Conservation (phyloP, 2,113 vertebrate genomes). For the Forbesichthys papilliferus region DNA sequence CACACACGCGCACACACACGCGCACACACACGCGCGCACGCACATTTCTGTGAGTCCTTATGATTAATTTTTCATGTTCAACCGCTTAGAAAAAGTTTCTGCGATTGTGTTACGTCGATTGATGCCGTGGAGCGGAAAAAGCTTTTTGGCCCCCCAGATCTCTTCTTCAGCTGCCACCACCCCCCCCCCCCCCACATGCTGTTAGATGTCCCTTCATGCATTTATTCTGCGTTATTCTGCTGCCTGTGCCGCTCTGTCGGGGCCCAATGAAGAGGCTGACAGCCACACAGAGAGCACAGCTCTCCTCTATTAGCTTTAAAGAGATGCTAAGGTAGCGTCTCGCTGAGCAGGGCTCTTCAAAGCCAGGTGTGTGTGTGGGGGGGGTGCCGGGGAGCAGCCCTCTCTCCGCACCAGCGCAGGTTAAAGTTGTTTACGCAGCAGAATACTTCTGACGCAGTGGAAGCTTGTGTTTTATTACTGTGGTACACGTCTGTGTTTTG, state of each 20-base stretch:
- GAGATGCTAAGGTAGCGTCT: conserved; percentile 39
- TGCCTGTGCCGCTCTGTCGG: neutral
- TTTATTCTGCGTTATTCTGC: neutral
- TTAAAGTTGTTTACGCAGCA: conserved; percentile 63
- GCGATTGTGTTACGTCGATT: conserved; percentile 88
- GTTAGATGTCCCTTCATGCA: neutral
- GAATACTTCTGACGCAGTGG: conserved; percentile 52
- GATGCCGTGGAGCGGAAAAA: too few species aligned
- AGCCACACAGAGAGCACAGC: neutral
- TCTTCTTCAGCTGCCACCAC: too few species aligned
- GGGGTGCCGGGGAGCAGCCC: conserved; percentile 59
- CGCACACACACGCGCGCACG: conserved; percentile 49
- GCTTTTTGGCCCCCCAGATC: too few species aligned
- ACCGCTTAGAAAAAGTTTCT: conserved; percentile 97
- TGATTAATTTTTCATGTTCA: conserved; percentile 98
- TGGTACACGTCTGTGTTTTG: conserved; percentile 30
- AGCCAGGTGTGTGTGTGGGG: conserved; percentile 16
- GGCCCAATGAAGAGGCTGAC: neutral
- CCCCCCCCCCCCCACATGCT: neutral
- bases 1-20: neutral
- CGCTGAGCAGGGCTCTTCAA: conserved; percentile 3
- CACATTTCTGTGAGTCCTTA: conserved; percentile 78
- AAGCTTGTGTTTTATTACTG: conserved; percentile 51
- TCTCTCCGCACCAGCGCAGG: conserved; percentile 48
- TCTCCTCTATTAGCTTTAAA: conserved; percentile 46